Base-by-base conservation (phyloP, 53 echinoderm and acorn worm species). In the Apostichopus leukothele region DNA sequence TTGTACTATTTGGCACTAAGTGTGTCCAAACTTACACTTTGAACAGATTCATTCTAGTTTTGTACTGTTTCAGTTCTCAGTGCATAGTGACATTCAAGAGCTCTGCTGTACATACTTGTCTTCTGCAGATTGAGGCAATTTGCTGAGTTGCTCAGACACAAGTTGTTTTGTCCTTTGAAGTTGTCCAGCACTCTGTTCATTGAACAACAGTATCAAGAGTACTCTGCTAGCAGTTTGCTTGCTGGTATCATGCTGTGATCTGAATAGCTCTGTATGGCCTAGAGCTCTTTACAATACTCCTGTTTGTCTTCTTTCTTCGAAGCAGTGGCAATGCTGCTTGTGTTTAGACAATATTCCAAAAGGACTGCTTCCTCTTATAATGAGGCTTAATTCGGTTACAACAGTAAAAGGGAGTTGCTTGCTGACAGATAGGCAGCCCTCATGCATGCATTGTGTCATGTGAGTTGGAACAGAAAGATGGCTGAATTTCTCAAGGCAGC, bases 351-450 rank as follows among this genome's bases (percentile, higher is more conserved):
- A 39, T 39, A 79, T 51, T 79, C 79, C 52, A 53, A 79, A 79
- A 79, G 39, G 79, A 79, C 79, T 79, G 79, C 79, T 79, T 79
- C 52, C 79, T 52, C 19, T 79, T 79, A 79, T 79, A 51, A 79
- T 51, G 79, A 51, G 52, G 79, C 52, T 79, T 79, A 51, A 79
- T 51, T 63, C 5, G 51, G 79, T 79, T 79, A 79, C 4, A 79
- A 79, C 19, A 79, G 79, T 52, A 79, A 39, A 39, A 39, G 39
- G 39, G 53, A 19, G 63, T 63, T 63, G 63, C 16, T 63, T 63
- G 63, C 16, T 7, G 7, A 16, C 63, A 63, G 63, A 63, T 63
- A 63, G 16, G 63, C 39, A 39, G 39, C 39, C 39, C 39, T 39
- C 39, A 39, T 39, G 39, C 39, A 39, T 39, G 39, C 39, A 39